Evolutionary conservation across 2,113 vertebrate species (phyloP).

Genomic region (Cnemophilus loriae): DNA sequence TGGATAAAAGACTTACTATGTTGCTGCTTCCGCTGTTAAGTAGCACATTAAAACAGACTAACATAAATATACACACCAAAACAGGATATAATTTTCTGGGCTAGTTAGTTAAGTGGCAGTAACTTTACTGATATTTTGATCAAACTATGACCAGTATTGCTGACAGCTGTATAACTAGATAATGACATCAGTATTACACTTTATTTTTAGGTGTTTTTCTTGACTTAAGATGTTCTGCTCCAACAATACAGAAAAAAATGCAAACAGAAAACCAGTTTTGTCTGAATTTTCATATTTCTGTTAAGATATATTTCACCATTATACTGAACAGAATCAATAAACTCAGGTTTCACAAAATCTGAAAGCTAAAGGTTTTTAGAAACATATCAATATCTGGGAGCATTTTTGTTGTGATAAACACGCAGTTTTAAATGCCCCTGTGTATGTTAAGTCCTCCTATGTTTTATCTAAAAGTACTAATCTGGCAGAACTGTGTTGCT

Average conservation of each 20-base stretch:
- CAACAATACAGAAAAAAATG: background rate
- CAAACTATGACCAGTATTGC: background rate
- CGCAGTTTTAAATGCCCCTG: background rate
- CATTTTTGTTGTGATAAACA: background rate
- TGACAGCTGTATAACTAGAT: background rate
- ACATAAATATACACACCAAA: background rate
- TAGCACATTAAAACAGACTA: background rate
- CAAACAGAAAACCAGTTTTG: background rate
- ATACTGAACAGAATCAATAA: background rate
- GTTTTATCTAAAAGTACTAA: background rate
- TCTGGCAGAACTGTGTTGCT: background rate
- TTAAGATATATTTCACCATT: background rate
- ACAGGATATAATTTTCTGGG: background rate
- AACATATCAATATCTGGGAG: background rate
- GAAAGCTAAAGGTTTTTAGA: background rate
- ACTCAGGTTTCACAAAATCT: background rate
- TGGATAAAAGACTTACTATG: background rate
- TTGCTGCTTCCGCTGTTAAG: background rate
- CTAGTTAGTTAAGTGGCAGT: background rate
- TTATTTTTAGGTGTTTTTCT: background rate
- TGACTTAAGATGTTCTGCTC: background rate
- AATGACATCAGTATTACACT: background rate
- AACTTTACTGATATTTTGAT: background rate
- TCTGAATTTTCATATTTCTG: background rate
- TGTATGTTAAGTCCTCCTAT: background rate